These are phyloP conservation scores for Drosophila ustulata DNA, from an alignment of 2,888 invertebrate species.

Conservation along the genomic window DNA sequence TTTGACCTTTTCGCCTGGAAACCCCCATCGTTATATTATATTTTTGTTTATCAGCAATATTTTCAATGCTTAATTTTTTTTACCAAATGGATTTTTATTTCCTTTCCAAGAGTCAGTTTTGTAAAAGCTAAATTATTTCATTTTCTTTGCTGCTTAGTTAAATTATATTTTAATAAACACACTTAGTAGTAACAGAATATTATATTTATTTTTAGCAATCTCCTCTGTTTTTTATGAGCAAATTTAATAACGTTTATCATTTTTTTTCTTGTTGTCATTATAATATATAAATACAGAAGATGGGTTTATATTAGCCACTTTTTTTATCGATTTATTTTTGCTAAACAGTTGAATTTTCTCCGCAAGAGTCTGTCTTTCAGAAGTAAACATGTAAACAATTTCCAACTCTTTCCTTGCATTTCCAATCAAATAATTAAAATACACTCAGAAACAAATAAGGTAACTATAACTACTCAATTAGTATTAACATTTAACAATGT, in stretches of 20 bases:
- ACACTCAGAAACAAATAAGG: constrained; percentile 12
- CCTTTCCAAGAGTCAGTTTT: no score
- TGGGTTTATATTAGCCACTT: no score
- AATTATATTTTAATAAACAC: no score
- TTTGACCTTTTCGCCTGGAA: not conserved
- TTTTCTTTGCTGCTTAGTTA: no score
- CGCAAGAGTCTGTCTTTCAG: not conserved
- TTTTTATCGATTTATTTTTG: not conserved
- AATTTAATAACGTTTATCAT: not conserved
- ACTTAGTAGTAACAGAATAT: no score
- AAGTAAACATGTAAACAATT: not conserved
- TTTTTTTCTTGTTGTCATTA: not conserved
- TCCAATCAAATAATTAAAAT: constrained; percentile 1
- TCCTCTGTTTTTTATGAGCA: no score
- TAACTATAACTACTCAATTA: constrained; percentile 1
- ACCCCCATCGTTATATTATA: not conserved
- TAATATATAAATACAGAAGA: not conserved
- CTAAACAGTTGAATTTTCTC: no score
- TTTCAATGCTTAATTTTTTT: no score
- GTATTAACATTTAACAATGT: constrained; percentile 6
- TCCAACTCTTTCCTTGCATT: constrained; percentile 7
- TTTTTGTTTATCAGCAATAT: no score
- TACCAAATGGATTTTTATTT: no score
- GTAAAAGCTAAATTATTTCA: no score
- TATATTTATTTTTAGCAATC: no score